phyloP scores from a whole-genome alignment of 1,140 invertebrate genomes.

The Rhyzopertha dominica region DNA sequence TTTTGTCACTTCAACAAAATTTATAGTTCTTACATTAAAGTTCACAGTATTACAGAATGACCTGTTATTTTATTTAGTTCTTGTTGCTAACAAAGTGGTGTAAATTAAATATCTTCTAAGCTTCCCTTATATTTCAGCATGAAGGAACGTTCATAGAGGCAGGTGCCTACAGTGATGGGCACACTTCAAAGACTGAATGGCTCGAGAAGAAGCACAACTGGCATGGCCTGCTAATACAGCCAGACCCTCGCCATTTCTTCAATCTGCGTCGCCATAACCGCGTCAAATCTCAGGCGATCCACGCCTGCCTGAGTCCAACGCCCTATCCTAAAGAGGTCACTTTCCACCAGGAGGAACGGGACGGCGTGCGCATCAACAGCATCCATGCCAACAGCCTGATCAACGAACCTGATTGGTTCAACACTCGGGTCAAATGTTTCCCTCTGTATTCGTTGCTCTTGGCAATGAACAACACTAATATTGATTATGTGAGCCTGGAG shows the following conservation, averaged over 20 bases:
- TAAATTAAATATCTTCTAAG: no score
- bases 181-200: constrained; percentile 59
- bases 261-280: constrained; percentile 51
- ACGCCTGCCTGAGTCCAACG: constrained; percentile 69
- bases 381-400: constrained; percentile 48
- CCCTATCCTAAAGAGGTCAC: constrained; percentile 68
- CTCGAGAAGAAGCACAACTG: constrained; percentile 66
- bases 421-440: constrained; percentile 73
- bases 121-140: constrained; percentile 44
- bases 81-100: no score
- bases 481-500: constrained; percentile 71
- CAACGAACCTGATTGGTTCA: constrained; percentile 48
- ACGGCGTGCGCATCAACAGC: constrained; percentile 47
- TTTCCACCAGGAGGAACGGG: constrained; percentile 56
- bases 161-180: constrained; percentile 51
- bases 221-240: constrained; percentile 68
- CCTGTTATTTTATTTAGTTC: no score
- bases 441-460: constrained; percentile 75
- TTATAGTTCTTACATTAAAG: no score
- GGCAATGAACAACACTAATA: constrained; percentile 63
- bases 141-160: constrained; percentile 60
- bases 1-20: no score
- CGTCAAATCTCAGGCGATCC: constrained; percentile 56
- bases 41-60: no score
- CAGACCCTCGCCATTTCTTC: constrained; percentile 66